Base-by-base conservation (phyloP, 1,140 invertebrate species). In the Ruditapes philippinarum region DNA sequence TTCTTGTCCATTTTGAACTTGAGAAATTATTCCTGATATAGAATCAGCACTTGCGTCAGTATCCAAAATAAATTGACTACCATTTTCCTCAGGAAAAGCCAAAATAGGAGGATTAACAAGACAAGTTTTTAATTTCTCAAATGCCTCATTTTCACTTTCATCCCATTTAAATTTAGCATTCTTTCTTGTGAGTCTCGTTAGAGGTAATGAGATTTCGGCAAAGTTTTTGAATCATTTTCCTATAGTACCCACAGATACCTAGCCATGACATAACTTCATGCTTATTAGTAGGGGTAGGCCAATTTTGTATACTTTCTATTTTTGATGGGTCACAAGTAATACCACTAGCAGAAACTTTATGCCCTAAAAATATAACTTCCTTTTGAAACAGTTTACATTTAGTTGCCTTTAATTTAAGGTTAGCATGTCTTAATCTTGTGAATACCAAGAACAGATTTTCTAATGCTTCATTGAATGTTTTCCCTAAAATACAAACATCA, bases 231-330 rank as follows among this genome's bases (percentile, higher is more conserved):
- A 91, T 90, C 65, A 73, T 87, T 42, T 45, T 79, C 36, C 82
- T 74, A 74, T 90, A 91, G 74, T 87, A 91, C 25, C 57, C 60
- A 65, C 62, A 68, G n/a, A 89, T 60, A 36, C 87, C 87, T 40
- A 91, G 45, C 31, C 82, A 90, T 86, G 65, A 79, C 33, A 45
- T 51, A 7, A 96, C 80, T 31, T 95, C 92, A 81, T 93, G 94
- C 54, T 94, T 92, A 51, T 92, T 93, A 40, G 79, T 78, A n/a
- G 95, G 95, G 33, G 22, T 28, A 74, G 76, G 88, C 57, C 94
- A 91, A 40, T 94, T 70, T 70, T 78, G 60, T 49, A 96, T 95
- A 14, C 94, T 92, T 81, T 91, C 65, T 31, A 96, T 82, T 90
- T 94, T 94, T 19, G 91, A 91, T 60, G 80, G 85, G 91, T 95